Evolutionary conservation across 2,888 invertebrate species (phyloP), one percentile per base, ranked within the genome.

Genomic region (Ormyrus labotus): DNA sequence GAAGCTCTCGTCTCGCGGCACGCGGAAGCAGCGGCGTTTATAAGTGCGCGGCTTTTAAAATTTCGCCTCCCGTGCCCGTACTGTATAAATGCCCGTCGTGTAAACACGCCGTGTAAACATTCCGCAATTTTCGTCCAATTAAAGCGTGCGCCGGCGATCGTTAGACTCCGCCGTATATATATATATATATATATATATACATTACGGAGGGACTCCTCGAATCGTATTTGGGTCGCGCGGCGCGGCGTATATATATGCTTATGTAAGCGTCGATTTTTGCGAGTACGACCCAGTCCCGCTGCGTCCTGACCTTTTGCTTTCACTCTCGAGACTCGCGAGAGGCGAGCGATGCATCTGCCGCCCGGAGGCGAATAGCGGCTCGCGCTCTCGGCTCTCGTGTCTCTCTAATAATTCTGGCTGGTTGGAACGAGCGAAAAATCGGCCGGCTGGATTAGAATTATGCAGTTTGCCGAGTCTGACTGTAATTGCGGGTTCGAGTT

Each of bases 281-380:
- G 45, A 19, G 84, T 84, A 83, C 86, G 88, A 89, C 88, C 88
- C 87, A 85, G 82, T 76, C 88, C 88, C 87, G 85, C 82, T 76
- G 84, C 81, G 76, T 85, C 84, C 87, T 86, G 90, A 90, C 90
- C 90, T 90, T 90, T 90, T 87, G 89, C 90, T 90, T 90, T 90
- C 90, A 90, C 90, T 89, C 88, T 85, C 84, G 83, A 83, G 82
- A 74, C 83, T 73, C 76, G 78, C 85, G 84, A 84, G 84, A 19
- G 19, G 81, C 82, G 83, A 81, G 71, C 80, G 80, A 83, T 81
- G 84, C 83, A 83, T 65, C 83, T 84, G 83, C 58, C 19, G 34
- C 34, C 34, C 34, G 53, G 10, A 47, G 47, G n/a, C 51, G 34
- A 34, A 4, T 4, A 19, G 55, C 73, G 13, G 11, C 19, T 19